phyloP scores from a whole-genome alignment of 2,888 invertebrate species.

The Parnassius apollo region DNA sequence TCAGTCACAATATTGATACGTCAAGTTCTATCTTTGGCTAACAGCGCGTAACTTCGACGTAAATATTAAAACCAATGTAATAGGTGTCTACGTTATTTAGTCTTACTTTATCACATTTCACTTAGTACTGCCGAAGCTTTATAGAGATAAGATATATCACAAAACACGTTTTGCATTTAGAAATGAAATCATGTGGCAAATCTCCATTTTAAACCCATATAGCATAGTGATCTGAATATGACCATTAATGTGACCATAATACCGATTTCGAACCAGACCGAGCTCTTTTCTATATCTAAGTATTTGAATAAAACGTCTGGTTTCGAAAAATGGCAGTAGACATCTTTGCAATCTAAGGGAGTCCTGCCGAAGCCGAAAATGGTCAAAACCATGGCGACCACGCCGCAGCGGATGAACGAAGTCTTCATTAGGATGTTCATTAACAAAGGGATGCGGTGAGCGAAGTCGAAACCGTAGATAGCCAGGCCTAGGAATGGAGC shows the following conservation, averaged over 20 bases:
- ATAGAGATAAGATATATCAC: slow-evolving; percentile 34
- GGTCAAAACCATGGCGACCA: slow-evolving; percentile 82
- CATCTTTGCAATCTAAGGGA: slow-evolving; percentile 79
- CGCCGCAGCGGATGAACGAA: slow-evolving; percentile 84
- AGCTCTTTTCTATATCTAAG: slow-evolving; percentile 79
- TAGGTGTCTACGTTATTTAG: background rate
- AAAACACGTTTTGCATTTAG: slow-evolving; percentile 18
- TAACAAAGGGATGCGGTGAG: slow-evolving; percentile 80
- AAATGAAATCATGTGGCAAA: slow-evolving; percentile 62
- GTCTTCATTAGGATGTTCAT: slow-evolving; percentile 84
- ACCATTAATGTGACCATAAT: slow-evolving; percentile 77
- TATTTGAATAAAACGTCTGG: slow-evolving; percentile 83
- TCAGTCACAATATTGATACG: slow-evolving; percentile 7
- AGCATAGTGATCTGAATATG: slow-evolving; percentile 80
- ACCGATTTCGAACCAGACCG: slow-evolving; percentile 80
- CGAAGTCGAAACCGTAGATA: slow-evolving; percentile 86
- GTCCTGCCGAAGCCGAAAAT: slow-evolving; percentile 83
- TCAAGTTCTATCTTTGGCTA: slow-evolving; percentile 16
- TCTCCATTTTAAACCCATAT: slow-evolving; percentile 79
- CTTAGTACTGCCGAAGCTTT: slow-evolving; percentile 23
- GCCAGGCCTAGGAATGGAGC: slow-evolving; percentile 85
- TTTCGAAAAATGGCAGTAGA: slow-evolving; percentile 85
- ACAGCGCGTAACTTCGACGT: background rate
- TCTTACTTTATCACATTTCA: slow-evolving; percentile 22
- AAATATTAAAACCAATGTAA: background rate